phyloP scores from a whole-genome alignment of 2,113 vertebrate genomes.

The Nerophis lumbriciformis region DNA sequence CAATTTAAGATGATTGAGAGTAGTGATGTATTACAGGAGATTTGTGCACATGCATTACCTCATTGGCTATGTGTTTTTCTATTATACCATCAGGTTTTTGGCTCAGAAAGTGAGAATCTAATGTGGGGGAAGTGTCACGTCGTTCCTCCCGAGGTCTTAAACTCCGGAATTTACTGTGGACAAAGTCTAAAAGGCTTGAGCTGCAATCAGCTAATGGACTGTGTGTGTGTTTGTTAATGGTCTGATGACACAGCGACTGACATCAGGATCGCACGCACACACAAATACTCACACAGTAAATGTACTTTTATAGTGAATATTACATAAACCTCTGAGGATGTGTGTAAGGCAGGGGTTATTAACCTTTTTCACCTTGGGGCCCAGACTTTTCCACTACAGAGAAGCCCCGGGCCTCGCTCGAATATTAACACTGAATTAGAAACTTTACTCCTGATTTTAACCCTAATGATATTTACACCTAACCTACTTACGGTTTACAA shows the following conservation, averaged over 20 bases:
- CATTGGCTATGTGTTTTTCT: not conserved
- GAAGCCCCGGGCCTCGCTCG: no score
- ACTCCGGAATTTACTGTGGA: slow-evolving; percentile 29
- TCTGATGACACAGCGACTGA: slow-evolving; percentile 15
- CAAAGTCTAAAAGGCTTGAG: slow-evolving; percentile 21
- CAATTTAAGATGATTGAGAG: not conserved
- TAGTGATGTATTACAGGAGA: not conserved
- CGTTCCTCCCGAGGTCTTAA: slow-evolving; percentile 23
- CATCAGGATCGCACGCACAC: slow-evolving; percentile 3
- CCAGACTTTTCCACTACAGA: no score
- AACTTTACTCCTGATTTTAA: no score
- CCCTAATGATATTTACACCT: no score
- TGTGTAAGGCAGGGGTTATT: not conserved
- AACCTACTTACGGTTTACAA: no score
- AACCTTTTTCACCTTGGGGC: no score
- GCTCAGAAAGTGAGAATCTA: slow-evolving; percentile 1
- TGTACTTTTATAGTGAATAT: no score
- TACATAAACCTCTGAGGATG: no score
- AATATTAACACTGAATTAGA: no score
- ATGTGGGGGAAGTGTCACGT: slow-evolving; percentile 16
- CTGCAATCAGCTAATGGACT: slow-evolving; percentile 52
- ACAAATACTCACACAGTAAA: not conserved
- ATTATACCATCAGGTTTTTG: not conserved
- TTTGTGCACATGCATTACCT: not conserved
- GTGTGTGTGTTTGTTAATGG: slow-evolving; percentile 9